Percentiles rank a stretch among this genome's conserved stretches.
Evolutionary conservation across 2,113 vertebrate genomes (phyloP).

Genomic region (Butastur rufipennis): DNA sequence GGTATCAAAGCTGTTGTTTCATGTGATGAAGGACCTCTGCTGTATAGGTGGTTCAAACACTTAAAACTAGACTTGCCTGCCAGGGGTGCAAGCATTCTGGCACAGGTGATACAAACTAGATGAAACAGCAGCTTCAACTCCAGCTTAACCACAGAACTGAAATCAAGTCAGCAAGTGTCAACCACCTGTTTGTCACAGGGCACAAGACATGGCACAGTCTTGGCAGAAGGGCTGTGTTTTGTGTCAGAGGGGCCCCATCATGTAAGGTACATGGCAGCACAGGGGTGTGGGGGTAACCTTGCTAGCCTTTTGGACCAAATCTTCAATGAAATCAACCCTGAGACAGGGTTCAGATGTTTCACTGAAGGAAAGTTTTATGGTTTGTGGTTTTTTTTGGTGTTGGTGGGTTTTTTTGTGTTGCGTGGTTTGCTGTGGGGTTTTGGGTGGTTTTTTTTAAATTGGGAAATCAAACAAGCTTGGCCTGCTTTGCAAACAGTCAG

Average conservation of each 20-base stretch:
- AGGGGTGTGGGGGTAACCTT: not conserved
- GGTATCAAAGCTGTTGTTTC: not conserved
- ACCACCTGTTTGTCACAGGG: not conserved
- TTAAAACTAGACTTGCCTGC: not conserved
- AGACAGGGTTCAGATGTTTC: not conserved
- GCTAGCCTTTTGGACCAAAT: not conserved
- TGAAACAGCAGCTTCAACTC: not conserved
- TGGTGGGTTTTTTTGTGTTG: not conserved
- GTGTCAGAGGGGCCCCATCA: fast-evolving
- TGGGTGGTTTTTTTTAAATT: too few species aligned
- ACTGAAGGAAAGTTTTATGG: not conserved
- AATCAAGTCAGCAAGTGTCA: not conserved
- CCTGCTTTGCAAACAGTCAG: not conserved
- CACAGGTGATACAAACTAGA: not conserved
- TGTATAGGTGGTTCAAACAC: not conserved
- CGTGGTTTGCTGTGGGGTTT: not conserved
- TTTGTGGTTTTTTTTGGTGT: not conserved
- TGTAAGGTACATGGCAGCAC: not conserved
- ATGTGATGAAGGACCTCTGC: not conserved
- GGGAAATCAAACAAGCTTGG: not conserved
- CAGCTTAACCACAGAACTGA: not conserved
- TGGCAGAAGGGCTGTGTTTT: not conserved
- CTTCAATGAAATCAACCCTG: not conserved
- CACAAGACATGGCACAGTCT: not conserved
- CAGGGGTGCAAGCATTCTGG: not conserved